A percentile compares a stretch with the other conserved stretches of the same genome.
Conservation (phyloP, 2,888 invertebrate species). For the Arenicola marina region DNA sequence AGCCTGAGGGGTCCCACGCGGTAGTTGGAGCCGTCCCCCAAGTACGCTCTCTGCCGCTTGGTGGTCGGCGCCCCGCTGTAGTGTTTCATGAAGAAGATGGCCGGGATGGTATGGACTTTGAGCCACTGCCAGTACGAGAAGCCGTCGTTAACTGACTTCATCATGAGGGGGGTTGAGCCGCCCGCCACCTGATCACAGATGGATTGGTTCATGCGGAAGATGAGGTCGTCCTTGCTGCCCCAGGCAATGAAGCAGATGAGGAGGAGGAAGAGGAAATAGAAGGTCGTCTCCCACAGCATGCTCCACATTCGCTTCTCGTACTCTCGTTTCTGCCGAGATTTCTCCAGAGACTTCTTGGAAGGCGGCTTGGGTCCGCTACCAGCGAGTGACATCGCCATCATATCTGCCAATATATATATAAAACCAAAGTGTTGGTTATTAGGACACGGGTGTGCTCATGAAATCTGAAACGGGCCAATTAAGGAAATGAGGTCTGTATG, state of each 20-base stretch:
- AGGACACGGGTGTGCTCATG: no score
- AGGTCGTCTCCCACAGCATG: slow-evolving; percentile 13
- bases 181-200: neutral
- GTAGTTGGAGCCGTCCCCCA: slow-evolving; percentile 21
- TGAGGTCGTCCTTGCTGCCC: slow-evolving; percentile 10
- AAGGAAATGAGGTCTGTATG: no score
- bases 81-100: slow-evolving; percentile 2
- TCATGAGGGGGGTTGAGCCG: neutral
- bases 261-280: slow-evolving; percentile 22
- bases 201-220: neutral
- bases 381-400: no score
- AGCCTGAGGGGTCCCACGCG: slow-evolving; percentile 24
- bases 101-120: slow-evolving; percentile 8
- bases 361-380: neutral
- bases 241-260: slow-evolving; percentile 25
- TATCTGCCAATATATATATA: no score
- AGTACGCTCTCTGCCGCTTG: slow-evolving; percentile 7
- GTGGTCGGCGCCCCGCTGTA: slow-evolving; percentile 19
- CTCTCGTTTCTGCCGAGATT: neutral
- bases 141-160: slow-evolving; percentile 3
- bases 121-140: slow-evolving; percentile 21
- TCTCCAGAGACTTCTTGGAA: slow-evolving; percentile 4
- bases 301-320: slow-evolving; percentile 15
- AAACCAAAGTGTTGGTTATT: no score
- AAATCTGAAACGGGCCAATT: no score